Conservation (phyloP, 1,140 invertebrate species). For the Leptinotarsa lineolata region DNA sequence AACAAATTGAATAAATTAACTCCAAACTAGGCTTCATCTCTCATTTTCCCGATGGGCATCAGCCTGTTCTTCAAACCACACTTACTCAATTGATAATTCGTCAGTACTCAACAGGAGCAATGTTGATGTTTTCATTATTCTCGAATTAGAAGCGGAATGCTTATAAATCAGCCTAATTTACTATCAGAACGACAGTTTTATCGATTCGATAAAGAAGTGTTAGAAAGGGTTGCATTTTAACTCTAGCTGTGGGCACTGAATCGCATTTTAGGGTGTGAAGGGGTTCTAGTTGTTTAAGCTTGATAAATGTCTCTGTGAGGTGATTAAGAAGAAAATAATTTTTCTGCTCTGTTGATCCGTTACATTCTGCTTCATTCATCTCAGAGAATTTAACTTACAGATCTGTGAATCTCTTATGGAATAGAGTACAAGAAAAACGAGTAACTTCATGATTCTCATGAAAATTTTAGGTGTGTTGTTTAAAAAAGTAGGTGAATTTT, state of each 20-base stretch:
- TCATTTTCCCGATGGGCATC: background rate
- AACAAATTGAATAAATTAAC: background rate
- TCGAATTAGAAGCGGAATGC: slow-evolving; percentile 8
- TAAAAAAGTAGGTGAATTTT: too few species aligned
- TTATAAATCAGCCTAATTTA: slow-evolving; percentile 7
- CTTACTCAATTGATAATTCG: background rate
- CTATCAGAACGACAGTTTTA: slow-evolving; percentile 24
- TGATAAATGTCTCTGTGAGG: slow-evolving; percentile 10
- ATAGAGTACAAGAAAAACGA: too few species aligned
- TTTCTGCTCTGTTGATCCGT: background rate
- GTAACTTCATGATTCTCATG: too few species aligned
- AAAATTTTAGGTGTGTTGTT: too few species aligned
- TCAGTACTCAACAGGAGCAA: background rate
- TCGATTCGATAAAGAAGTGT: slow-evolving; percentile 26
- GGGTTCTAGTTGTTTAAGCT: slow-evolving; percentile 18
- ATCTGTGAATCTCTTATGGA: too few species aligned
- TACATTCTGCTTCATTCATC: too few species aligned
- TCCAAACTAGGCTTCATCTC: background rate
- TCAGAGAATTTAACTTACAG: too few species aligned
- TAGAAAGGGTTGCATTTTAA: slow-evolving; percentile 21
- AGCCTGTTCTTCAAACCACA: background rate
- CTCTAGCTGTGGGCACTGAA: slow-evolving; percentile 12
- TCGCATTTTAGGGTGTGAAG: slow-evolving; percentile 17
- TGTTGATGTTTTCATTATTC: slow-evolving; percentile 8
- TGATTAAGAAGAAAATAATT: slow-evolving; percentile 25